These are phyloP conservation scores for Actinopyga echinites DNA, from an alignment of 53 echinoderm and acorn worm species.

Conservation along the genomic window DNA sequence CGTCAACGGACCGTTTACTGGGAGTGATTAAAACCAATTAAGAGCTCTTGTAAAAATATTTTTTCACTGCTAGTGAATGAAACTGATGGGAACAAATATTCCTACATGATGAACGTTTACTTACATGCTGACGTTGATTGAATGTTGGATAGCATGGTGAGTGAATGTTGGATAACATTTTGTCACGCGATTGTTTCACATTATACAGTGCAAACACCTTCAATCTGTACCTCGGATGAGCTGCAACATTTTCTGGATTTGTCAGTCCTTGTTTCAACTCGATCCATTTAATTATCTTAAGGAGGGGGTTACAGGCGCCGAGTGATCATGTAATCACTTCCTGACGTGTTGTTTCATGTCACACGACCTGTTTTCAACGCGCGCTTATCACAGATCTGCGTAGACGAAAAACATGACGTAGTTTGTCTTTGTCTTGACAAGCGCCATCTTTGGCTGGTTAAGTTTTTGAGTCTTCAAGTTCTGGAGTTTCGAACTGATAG, in stretches of 20 bases:
- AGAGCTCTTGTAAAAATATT: constrained; percentile 29
- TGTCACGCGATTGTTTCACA: not conserved
- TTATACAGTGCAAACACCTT: too few species aligned
- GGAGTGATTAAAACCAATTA: constrained; percentile 38
- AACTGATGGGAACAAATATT: constrained; percentile 19
- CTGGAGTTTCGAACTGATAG: too few species aligned
- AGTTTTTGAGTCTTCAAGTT: too few species aligned
- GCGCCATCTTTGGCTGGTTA: not conserved
- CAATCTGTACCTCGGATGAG: not conserved
- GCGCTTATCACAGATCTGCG: not conserved
- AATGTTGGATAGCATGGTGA: constrained; percentile 1
- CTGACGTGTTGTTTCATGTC: not conserved
- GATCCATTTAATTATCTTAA: constrained; percentile 21
- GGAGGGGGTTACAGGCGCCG: constrained; percentile 8
- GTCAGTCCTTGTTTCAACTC: constrained; percentile 23
- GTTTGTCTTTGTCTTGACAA: not conserved
- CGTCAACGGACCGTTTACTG: not conserved
- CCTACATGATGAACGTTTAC: not conserved
- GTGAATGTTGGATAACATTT: constrained; percentile 34
- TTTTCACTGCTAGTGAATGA: not conserved
- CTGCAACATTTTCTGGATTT: constrained; percentile 7
- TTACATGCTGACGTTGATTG: constrained; percentile 15
- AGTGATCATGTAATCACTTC: constrained; percentile 18
- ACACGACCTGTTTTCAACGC: constrained; percentile 23
- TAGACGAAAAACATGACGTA: not conserved